Evolutionary conservation across 2,113 vertebrate species (phyloP).

Genomic region (Copsychus sechellarum): DNA sequence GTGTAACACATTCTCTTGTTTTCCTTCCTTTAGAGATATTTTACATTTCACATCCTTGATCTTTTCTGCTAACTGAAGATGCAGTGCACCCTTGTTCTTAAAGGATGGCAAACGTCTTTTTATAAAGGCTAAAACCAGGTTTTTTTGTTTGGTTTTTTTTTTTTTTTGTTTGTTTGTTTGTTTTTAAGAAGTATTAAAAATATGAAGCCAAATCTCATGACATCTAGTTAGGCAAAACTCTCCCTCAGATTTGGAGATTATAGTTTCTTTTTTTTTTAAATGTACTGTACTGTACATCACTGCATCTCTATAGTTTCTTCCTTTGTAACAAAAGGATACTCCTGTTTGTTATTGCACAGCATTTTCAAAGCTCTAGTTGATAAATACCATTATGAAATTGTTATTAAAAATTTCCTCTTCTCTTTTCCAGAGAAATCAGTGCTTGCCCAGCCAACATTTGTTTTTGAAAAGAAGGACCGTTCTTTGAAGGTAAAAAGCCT

Average conservation of each 20-base stretch:
- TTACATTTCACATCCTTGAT: neutral
- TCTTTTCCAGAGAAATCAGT: slow-evolving; percentile 73
- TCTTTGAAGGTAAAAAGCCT: slow-evolving; percentile 74
- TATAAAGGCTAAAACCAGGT: neutral
- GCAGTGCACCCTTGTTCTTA: neutral
- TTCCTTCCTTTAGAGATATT: neutral
- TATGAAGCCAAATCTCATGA: neutral
- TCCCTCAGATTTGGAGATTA: neutral
- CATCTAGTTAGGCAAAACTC: neutral
- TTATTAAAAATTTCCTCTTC: neutral
- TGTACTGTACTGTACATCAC: neutral
- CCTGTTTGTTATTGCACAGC: neutral
- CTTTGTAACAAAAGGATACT: neutral
- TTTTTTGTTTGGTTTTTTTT: neutral
- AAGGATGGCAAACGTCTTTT: neutral
- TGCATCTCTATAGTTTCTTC: neutral
- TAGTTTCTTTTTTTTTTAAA: neutral
- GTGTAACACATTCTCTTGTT: neutral
- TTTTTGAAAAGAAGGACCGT: slow-evolving; percentile 72
- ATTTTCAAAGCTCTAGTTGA: neutral
- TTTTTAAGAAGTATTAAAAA: neutral
- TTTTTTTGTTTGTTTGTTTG: neutral
- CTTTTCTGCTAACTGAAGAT: neutral
- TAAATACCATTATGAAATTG: neutral
- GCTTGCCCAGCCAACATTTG: slow-evolving; percentile 75